Percentiles rank a stretch among this genome's conserved stretches.
phyloP scores from a whole-genome alignment of 2,888 invertebrate genomes.

The Nasonia oneida region DNA sequence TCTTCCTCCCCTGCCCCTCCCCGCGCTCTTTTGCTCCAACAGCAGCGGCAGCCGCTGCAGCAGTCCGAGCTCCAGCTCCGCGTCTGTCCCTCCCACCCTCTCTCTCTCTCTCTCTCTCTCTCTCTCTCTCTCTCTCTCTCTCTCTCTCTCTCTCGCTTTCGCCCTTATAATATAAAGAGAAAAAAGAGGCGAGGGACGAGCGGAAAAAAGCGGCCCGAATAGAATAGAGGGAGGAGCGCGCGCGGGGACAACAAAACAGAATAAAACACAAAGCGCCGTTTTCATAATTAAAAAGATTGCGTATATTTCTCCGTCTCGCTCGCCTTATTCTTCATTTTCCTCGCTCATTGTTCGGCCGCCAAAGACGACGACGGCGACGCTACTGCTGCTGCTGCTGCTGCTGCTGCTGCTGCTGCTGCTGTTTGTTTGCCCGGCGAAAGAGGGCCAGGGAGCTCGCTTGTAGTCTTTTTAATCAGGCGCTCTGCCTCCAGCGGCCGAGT shows the following conservation, averaged over 20 bases:
- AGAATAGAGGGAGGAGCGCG: slow-evolving; percentile 73
- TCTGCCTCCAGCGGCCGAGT: slow-evolving; percentile 1
- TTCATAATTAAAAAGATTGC: slow-evolving; percentile 80
- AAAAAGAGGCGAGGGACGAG: slow-evolving; percentile 56
- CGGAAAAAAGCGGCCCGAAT: slow-evolving; percentile 69
- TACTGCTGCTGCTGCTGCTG: background rate
- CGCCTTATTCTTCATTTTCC: slow-evolving; percentile 32
- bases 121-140: slow-evolving; percentile 65
- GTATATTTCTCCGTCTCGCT: slow-evolving; percentile 70
- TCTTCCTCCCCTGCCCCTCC: slow-evolving; percentile 61
- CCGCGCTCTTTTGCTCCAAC: slow-evolving; percentile 46
- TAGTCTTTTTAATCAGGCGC: slow-evolving; percentile 27
- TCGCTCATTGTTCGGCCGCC: slow-evolving; percentile 31
- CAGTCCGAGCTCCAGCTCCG: slow-evolving; percentile 1
- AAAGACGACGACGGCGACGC: slow-evolving; percentile 12
- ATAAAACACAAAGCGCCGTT: slow-evolving; percentile 79
- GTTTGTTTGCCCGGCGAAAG: slow-evolving; percentile 7
- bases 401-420: background rate
- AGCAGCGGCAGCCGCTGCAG: background rate
- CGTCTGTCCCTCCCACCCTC: slow-evolving; percentile 67
- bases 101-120: slow-evolving; percentile 61
- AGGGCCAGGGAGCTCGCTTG: background rate
- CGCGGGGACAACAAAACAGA: slow-evolving; percentile 78
- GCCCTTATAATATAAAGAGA: slow-evolving; percentile 75
- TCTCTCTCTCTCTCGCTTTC: slow-evolving; percentile 70